These are phyloP conservation scores for Echinometra lucunter DNA, from an alignment of 53 echinoderm and acorn worm species.

Conservation along the genomic window DNA sequence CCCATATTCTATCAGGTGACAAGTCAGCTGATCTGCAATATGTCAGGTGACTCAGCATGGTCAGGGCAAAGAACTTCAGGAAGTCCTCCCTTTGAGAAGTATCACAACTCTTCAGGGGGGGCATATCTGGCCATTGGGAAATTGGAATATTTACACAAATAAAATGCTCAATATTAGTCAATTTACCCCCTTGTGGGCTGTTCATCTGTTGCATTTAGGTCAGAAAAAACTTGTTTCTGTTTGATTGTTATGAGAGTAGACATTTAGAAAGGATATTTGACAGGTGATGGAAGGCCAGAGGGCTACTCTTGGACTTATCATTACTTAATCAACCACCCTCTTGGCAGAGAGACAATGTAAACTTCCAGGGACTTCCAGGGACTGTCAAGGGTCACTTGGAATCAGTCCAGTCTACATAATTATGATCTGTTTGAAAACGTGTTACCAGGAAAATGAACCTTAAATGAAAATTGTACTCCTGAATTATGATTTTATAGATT, in stretches of 20 bases:
- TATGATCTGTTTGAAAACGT: background rate
- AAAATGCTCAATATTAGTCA: background rate
- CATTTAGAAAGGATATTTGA: background rate
- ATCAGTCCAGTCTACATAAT: background rate
- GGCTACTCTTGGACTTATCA: background rate
- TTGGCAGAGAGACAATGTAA: conserved; percentile 27
- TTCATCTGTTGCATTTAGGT: background rate
- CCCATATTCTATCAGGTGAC: conserved; percentile 32
- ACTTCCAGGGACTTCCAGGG: conserved; percentile 40
- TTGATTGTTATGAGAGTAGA: background rate
- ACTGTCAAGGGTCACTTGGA: conserved; percentile 21
- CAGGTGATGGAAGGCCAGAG: conserved; percentile 17
- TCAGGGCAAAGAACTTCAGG: background rate
- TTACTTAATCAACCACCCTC: conserved; percentile 24
- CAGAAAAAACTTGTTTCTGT: background rate
- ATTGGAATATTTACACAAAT: conserved; percentile 13
- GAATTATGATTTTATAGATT: background rate
- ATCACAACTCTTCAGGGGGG: background rate
- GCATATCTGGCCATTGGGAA: background rate
- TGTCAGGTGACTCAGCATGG: conserved; percentile 10
- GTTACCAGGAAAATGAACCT: background rate
- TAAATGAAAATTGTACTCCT: background rate
- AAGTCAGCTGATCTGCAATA: conserved; percentile 11
- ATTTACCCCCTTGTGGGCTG: background rate
- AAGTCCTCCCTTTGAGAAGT: background rate